These are phyloP conservation scores for Urophycis tenuis DNA, from an alignment of 2,797 vertebrate genomes.

Conservation along the genomic window DNA sequence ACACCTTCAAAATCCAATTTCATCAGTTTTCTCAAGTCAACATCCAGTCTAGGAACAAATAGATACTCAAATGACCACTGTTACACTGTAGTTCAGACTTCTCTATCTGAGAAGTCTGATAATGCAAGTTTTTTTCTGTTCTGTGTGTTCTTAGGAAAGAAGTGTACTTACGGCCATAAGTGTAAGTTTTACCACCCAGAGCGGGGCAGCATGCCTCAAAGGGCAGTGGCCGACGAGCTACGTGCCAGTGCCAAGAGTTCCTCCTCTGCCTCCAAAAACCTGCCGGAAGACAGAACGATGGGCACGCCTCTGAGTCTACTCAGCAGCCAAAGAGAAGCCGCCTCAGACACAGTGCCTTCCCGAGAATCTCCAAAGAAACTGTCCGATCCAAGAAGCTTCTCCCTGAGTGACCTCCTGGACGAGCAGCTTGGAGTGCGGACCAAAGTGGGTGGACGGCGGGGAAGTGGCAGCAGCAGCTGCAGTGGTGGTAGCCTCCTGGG, in stretches of 20 bases:
- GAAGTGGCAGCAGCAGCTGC: constrained; percentile 49
- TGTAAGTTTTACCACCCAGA: constrained; percentile 98
- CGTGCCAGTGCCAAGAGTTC: constrained; percentile 89
- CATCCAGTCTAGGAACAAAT: background rate
- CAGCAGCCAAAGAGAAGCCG: constrained; percentile 58
- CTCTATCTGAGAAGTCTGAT: background rate
- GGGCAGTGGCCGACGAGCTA: constrained; percentile 93
- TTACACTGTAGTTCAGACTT: background rate
- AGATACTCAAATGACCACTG: background rate
- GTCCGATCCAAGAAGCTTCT: constrained; percentile 73
- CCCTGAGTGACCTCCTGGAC: constrained; percentile 76
- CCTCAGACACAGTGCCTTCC: constrained; percentile 57
- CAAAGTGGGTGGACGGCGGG: constrained; percentile 75
- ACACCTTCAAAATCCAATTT: background rate
- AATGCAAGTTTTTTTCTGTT: background rate
- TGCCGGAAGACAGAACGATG: constrained; percentile 72
- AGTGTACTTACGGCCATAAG: constrained; percentile 98
- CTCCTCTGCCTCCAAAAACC: constrained; percentile 72
- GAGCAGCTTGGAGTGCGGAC: constrained; percentile 81
- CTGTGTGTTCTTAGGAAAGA: constrained; percentile 75
- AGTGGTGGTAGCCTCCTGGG: constrained; percentile 42
- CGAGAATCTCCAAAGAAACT: constrained; percentile 80
- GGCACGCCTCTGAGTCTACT: constrained; percentile 83
- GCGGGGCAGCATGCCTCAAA: constrained; percentile 88
- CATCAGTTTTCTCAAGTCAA: background rate